These are phyloP conservation scores for Amphimallon solstitiale DNA, from an alignment of 2,888 invertebrate species.

Conservation along the genomic window DNA sequence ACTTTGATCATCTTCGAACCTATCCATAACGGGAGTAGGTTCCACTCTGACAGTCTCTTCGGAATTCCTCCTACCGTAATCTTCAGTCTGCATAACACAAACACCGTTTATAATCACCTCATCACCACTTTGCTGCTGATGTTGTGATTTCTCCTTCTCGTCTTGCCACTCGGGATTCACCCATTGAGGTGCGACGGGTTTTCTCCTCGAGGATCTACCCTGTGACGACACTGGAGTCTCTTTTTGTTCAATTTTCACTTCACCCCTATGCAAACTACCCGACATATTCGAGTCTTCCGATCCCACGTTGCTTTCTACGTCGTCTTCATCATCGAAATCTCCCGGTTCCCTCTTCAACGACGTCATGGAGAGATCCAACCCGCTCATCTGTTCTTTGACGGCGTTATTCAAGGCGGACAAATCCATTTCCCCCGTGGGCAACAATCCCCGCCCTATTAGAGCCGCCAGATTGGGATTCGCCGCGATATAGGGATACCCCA, in stretches of 20 bases:
- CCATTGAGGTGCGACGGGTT: constrained; percentile 97
- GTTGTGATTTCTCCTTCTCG: constrained; percentile 64
- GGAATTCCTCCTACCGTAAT: constrained; percentile 69
- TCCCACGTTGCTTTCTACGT: constrained; percentile 79
- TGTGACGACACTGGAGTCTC: constrained; percentile 51
- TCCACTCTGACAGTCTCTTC: constrained; percentile 82
- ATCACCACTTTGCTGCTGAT: constrained; percentile 64
- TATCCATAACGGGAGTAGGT: constrained; percentile 77
- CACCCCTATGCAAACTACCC: constrained; percentile 65
- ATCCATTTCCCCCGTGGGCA: constrained; percentile 71
- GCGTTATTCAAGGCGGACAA: constrained; percentile 68
- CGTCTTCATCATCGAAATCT: constrained; percentile 84
- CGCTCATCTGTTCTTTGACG: constrained; percentile 83
- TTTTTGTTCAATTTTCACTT: constrained; percentile 70
- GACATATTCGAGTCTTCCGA: constrained; percentile 71
- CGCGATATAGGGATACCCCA: constrained; percentile 81
- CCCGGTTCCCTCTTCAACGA: constrained; percentile 80
- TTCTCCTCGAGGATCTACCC: constrained; percentile 77
- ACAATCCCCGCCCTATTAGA: constrained; percentile 74
- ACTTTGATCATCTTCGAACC: constrained; percentile 68
- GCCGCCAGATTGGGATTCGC: constrained; percentile 82
- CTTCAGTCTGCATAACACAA: constrained; percentile 88
- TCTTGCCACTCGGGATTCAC: constrained; percentile 95
- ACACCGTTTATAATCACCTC: constrained; percentile 94
- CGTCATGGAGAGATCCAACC: constrained; percentile 88